These are phyloP conservation scores for Acanthisitta chloris DNA, from an alignment of 2,113 vertebrate genomes.

Conservation along the genomic window DNA sequence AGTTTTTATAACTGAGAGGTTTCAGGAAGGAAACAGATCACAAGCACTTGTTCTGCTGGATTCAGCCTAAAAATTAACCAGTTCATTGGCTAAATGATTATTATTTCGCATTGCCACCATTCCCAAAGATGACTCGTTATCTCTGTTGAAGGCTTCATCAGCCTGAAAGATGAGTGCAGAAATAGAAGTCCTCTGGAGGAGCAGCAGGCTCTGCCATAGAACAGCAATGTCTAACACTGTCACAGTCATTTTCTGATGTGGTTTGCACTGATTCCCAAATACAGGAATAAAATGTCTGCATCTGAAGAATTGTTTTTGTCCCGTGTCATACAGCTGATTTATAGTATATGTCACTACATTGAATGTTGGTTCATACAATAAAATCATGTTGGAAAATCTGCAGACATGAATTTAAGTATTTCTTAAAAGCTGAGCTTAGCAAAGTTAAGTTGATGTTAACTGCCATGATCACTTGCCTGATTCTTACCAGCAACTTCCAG, in stretches of 20 bases:
- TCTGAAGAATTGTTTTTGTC: slow-evolving; percentile 48
- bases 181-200: background rate
- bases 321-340: slow-evolving; percentile 13
- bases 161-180: background rate
- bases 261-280: slow-evolving; percentile 45
- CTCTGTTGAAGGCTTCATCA: background rate
- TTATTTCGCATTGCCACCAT: background rate
- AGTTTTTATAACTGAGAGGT: background rate
- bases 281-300: slow-evolving; percentile 40
- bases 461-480: slow-evolving; percentile 50
- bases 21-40: background rate
- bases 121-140: slow-evolving; percentile 1
- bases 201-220: background rate
- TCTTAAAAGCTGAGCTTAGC: slow-evolving; percentile 62
- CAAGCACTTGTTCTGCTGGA: background rate
- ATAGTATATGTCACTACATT: slow-evolving; percentile 41
- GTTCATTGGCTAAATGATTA: background rate
- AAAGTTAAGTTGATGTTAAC: slow-evolving; percentile 63
- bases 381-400: slow-evolving; percentile 51
- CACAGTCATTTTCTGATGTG: slow-evolving; percentile 55
- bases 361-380: slow-evolving; percentile 62
- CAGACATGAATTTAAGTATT: slow-evolving; percentile 48
- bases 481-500: slow-evolving; percentile 63
- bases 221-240: slow-evolving; percentile 34
- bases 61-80: background rate